Evolutionary conservation across 2,888 invertebrate species (phyloP).

Genomic region (Marronus borbonicus): DNA sequence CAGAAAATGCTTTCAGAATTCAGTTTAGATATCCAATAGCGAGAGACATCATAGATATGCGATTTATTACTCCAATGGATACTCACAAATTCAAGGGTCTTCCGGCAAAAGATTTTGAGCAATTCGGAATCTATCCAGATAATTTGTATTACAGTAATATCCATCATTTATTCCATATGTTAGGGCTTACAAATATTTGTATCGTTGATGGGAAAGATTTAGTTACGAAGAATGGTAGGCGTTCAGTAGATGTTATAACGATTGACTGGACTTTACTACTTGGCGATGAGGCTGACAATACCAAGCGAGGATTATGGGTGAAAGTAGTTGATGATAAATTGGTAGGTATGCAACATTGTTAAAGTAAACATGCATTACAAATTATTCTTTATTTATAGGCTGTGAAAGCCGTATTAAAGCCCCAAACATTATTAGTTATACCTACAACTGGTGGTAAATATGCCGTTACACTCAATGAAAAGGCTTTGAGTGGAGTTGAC

Average conservation of each 20-base stretch:
- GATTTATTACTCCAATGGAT: slow-evolving; percentile 61
- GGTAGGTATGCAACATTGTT: slow-evolving; percentile 47
- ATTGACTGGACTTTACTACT: slow-evolving; percentile 65
- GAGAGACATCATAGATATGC: slow-evolving; percentile 59
- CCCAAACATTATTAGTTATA: slow-evolving; percentile 60
- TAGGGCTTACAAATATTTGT: slow-evolving; percentile 62
- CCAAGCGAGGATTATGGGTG: slow-evolving; percentile 64
- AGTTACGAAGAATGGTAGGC: slow-evolving; percentile 56
- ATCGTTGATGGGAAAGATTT: slow-evolving; percentile 59
- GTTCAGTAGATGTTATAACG: slow-evolving; percentile 56
- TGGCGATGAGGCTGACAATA: slow-evolving; percentile 60
- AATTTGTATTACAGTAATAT: slow-evolving; percentile 59
- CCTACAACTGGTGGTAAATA: slow-evolving; percentile 56
- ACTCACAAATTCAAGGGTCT: slow-evolving; percentile 60
- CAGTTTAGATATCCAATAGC: slow-evolving; percentile 52
- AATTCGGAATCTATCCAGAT: slow-evolving; percentile 55
- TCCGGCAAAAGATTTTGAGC: slow-evolving; percentile 51
- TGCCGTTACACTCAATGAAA: slow-evolving; percentile 58
- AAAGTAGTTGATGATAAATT: slow-evolving; percentile 60
- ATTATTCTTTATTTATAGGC: slow-evolving; percentile 58
- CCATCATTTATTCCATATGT: slow-evolving; percentile 58
- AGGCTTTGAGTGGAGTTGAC: slow-evolving; percentile 53
- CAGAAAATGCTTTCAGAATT: slow-evolving; percentile 59
- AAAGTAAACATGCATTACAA: slow-evolving; percentile 1
- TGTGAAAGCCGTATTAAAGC: slow-evolving; percentile 58